Conservation (phyloP, 1,140 invertebrate species). For the Papilio polytes region DNA sequence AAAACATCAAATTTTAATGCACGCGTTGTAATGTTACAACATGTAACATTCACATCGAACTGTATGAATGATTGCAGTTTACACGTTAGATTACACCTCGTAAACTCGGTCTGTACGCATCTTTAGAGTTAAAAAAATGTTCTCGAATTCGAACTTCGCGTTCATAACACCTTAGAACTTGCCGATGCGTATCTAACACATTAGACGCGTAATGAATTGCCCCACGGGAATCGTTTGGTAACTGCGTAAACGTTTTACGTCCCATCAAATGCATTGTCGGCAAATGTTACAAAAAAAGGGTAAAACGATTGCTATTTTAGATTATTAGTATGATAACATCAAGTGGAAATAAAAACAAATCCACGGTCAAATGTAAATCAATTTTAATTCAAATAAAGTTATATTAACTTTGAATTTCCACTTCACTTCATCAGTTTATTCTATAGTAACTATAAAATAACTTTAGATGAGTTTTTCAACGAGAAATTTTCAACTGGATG, state of each 20-base stretch:
- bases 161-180: background rate
- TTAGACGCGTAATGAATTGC: slow-evolving; percentile 12
- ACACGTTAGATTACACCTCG: no score
- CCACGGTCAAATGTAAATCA: background rate
- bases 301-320: background rate
- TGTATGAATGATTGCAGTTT: no score
- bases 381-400: background rate
- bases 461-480: slow-evolving; percentile 13
- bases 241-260: background rate
- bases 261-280: slow-evolving; percentile 22
- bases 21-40: background rate
- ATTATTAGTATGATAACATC: background rate
- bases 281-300: slow-evolving; percentile 15
- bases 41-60: no score
- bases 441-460: slow-evolving; percentile 18
- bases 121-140: no score
- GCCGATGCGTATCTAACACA: background rate
- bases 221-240: background rate
- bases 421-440: background rate
- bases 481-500: background rate
- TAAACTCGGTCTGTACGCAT: no score
- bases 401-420: background rate
- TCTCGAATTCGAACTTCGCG: background rate
- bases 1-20: background rate
- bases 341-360: background rate